Evolutionary conservation across 2,888 invertebrate species (phyloP).

Genomic region (Nebria brevicollis): DNA sequence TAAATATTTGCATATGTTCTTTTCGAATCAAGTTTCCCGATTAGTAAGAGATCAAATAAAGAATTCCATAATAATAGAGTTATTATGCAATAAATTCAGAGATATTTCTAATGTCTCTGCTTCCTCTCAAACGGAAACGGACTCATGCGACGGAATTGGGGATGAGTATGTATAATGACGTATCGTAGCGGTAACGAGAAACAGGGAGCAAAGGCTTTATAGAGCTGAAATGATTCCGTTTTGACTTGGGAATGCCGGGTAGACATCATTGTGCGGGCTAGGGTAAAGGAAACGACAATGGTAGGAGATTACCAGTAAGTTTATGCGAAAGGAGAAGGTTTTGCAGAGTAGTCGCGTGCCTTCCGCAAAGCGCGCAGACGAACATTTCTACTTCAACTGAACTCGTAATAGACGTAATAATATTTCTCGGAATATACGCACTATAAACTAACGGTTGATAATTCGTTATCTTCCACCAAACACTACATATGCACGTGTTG

Average conservation of each 20-base stretch:
- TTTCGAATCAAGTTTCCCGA: no score
- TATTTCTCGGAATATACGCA: not conserved
- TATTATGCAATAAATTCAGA: not conserved
- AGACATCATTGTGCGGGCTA: not conserved
- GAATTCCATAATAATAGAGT: not conserved
- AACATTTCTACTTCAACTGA: not conserved
- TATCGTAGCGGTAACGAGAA: constrained; percentile 21
- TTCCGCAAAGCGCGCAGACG: not conserved
- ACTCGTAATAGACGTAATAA: not conserved
- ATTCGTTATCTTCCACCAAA: not conserved
- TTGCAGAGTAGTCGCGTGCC: constrained; percentile 13
- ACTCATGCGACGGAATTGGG: not conserved
- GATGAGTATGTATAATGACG: constrained; percentile 20
- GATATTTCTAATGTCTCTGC: not conserved
- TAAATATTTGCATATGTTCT: no score
- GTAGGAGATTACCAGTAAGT: constrained; percentile 36
- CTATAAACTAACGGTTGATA: not conserved
- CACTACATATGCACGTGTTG: no score
- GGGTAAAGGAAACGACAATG: constrained; percentile 37
- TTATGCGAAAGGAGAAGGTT: constrained; percentile 31
- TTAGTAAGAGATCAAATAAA: not conserved
- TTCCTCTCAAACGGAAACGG: not conserved
- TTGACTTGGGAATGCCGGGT: constrained; percentile 4
- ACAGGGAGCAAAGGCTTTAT: constrained; percentile 5
- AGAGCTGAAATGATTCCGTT: constrained; percentile 15